Evolutionary conservation across 2,113 vertebrate genomes (phyloP).

Genomic region (Planiliza haematocheilus): DNA sequence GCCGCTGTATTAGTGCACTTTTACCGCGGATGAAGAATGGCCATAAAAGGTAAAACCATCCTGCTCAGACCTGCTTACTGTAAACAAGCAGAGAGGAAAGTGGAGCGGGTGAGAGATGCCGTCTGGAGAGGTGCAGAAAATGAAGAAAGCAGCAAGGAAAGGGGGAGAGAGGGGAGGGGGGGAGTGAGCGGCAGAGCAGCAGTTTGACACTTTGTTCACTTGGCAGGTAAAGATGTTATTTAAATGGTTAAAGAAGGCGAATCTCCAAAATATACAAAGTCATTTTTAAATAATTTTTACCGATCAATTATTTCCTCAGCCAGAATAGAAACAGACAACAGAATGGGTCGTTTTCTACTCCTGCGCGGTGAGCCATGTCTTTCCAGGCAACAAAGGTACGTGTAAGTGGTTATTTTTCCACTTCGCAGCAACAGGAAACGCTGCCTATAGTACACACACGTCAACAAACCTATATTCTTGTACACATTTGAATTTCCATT

Average conservation of each 20-base stretch:
- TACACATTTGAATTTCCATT: background rate
- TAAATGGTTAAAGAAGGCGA: background rate
- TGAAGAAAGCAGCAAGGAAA: slow-evolving; percentile 39
- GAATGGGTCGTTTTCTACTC: background rate
- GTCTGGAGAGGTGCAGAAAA: slow-evolving; percentile 74
- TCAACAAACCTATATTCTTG: background rate
- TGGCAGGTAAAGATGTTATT: background rate
- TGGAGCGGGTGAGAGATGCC: slow-evolving; percentile 71
- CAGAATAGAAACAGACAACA: too few relatives aligned
- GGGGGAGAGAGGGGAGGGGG: background rate
- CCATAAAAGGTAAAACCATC: slow-evolving; percentile 83
- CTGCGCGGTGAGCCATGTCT: background rate
- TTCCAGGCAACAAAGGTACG: too few relatives aligned
- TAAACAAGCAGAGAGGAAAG: slow-evolving; percentile 79
- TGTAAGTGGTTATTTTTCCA: background rate
- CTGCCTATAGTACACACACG: background rate
- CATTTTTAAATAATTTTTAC: too few relatives aligned
- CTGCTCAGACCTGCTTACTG: slow-evolving; percentile 79
- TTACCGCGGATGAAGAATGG: slow-evolving; percentile 78
- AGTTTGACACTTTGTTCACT: background rate
- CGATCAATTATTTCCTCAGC: too few relatives aligned
- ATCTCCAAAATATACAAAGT: background rate
- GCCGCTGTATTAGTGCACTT: slow-evolving; percentile 77
- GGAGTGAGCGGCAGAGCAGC: slow-evolving; percentile 10
- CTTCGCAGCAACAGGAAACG: background rate